Evolutionary conservation across 2,797 vertebrate species (phyloP).

Genomic region (Pseudomugil tenellus): DNA sequence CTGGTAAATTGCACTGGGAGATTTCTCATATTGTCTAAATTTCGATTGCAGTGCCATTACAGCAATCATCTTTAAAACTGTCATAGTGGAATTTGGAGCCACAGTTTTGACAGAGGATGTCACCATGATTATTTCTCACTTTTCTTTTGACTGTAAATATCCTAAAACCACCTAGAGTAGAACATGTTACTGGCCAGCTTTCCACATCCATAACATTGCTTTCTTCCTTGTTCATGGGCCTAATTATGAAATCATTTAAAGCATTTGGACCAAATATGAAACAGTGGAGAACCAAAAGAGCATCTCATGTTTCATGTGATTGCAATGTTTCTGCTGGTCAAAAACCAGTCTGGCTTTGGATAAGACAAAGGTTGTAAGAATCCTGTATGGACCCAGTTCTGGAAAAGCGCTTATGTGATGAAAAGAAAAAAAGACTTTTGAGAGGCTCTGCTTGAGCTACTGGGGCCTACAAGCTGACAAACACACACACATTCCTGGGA

Average conservation of each 20-base stretch:
- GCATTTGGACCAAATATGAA: background rate
- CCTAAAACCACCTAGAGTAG: background rate
- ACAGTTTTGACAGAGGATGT: background rate
- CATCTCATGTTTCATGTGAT: background rate
- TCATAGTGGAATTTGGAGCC: background rate
- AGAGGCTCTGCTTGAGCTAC: constrained; percentile 1
- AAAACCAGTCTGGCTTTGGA: background rate
- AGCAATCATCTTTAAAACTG: background rate
- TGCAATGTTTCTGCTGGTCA: background rate
- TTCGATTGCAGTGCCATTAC: background rate
- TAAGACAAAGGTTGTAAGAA: background rate
- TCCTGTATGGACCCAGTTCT: background rate
- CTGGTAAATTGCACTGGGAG: background rate
- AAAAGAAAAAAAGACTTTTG: background rate
- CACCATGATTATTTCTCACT: background rate
- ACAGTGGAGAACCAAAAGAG: background rate
- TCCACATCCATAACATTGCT: background rate
- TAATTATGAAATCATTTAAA: background rate
- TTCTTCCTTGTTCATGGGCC: background rate
- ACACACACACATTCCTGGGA: constrained; percentile 7
- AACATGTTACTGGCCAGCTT: background rate
- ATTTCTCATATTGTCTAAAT: background rate
- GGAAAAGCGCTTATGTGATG: background rate
- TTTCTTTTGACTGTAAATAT: background rate
- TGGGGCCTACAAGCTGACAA: background rate